phyloP scores from a whole-genome alignment of 2,113 vertebrate genomes.

The Piaya cayana region DNA sequence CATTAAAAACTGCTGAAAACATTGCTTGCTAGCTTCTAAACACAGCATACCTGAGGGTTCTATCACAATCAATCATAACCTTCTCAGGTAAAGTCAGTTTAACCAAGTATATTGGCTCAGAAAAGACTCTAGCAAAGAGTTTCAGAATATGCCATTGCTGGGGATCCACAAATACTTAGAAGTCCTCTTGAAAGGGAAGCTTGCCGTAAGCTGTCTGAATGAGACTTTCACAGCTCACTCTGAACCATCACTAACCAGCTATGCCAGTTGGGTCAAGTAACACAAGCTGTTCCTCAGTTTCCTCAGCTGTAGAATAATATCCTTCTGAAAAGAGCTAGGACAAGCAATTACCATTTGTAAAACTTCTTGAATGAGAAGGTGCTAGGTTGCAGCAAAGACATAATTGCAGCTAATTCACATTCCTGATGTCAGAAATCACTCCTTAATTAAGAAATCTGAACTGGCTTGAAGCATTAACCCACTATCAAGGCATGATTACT shows the following conservation, averaged over 20 bases:
- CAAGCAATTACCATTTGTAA: slow-evolving; percentile 34
- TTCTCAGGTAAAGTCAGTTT: neutral
- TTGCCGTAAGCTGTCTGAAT: neutral
- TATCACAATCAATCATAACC: neutral
- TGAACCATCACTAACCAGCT: neutral
- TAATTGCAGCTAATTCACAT: slow-evolving; percentile 50
- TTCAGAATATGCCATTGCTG: neutral
- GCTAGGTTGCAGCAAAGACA: slow-evolving; percentile 15
- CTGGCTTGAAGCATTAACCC: slow-evolving; percentile 12
- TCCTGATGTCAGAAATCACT: slow-evolving; percentile 57
- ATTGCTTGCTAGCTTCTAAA: neutral
- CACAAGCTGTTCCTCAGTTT: slow-evolving; percentile 32
- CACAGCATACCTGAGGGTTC: neutral
- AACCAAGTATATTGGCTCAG: neutral
- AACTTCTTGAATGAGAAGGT: slow-evolving; percentile 30
- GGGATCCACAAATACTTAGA: neutral
- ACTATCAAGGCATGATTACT: slow-evolving; percentile 40
- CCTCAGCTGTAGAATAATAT: neutral
- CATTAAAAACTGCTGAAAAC: neutral
- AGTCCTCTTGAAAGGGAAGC: neutral
- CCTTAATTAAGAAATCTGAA: slow-evolving; percentile 44
- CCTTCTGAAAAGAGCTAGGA: neutral
- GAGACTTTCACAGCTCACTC: neutral
- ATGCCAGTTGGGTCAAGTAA: neutral
- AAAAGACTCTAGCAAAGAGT: neutral